Base-by-base conservation (phyloP, 2,113 vertebrate genomes). In the Syngnathus scovelli region DNA sequence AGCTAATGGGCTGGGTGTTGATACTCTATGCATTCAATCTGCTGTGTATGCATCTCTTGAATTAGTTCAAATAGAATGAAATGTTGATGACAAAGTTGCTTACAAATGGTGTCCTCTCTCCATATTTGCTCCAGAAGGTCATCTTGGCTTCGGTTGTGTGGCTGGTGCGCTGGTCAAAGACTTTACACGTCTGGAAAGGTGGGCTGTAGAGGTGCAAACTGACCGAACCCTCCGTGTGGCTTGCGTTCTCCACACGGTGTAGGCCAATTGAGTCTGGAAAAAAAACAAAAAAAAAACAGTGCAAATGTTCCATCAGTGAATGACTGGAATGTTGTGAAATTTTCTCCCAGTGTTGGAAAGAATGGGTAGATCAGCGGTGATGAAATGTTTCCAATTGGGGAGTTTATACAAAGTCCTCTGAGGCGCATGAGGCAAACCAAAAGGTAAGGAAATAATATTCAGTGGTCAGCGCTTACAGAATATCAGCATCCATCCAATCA, bases 141-240 rank as follows among this genome's bases (percentile, higher is more conserved):
- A 99, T 95, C 27, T 90, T 93, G 78, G 96, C 97, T 41, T 84
- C 91, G 83, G 94, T 95, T 85, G 82, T 94, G 87, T 99, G 95
- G 19, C 97, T 96, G 6, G 96, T 98, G 76, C 96, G 90, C 91
- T 99, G 94, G 86, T 99, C 97, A 78, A 99, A 98, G 59, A 94
- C 93, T 68, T 94, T 92, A 80, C 97, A 99, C 0, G 76, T 69
- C 70, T 95, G 73, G 41, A 98, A 98, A 3, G 96, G 95, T 0
- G 97, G 97, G 15, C 95, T 96, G 90, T 99, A 99, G 79, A 99
- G 89, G 82, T 99, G 97, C 78, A 99, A 91, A 64, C 96, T 99
- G 62, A 90, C 90, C 0, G 96, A 95, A 6, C 91, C 39, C 77
- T 99, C 97, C 1, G 95, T 98, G 81, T 99, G 97, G 84, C 97